These are phyloP conservation scores for Mechanitis messenoides DNA, from an alignment of 2,888 invertebrate genomes.

Conservation along the genomic window DNA sequence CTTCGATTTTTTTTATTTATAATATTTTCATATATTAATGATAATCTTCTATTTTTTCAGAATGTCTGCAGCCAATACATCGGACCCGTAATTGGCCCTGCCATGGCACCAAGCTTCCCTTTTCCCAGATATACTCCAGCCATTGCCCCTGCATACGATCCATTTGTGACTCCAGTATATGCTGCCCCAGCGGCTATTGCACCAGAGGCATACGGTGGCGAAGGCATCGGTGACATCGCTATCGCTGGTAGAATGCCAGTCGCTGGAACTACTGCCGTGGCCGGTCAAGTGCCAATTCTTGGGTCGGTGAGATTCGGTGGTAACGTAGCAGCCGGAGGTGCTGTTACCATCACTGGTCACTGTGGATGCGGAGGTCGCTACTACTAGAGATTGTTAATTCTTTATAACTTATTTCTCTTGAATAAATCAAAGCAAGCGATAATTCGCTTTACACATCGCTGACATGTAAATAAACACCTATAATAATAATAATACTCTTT, in stretches of 20 bases:
- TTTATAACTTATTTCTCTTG: no score
- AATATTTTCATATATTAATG: no score
- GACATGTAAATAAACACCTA: no score
- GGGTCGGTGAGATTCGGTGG: slow-evolving; percentile 42
- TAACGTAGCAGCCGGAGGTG: neutral
- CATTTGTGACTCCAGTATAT: no score
- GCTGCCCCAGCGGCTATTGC: neutral
- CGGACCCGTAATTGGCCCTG: neutral
- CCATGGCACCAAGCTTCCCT: neutral
- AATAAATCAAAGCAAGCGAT: no score
- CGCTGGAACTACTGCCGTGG: slow-evolving; percentile 35
- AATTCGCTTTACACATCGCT: no score
- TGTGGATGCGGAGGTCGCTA: neutral
- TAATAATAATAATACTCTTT: no score
- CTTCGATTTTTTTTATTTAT: no score
- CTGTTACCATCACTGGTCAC: slow-evolving; percentile 3
- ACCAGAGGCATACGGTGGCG: slow-evolving; percentile 35
- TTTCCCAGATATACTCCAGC: no score
- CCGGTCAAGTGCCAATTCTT: slow-evolving; percentile 42
- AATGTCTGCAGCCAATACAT: slow-evolving; percentile 17
- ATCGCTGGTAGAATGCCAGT: slow-evolving; percentile 37
- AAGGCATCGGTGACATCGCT: slow-evolving; percentile 36
- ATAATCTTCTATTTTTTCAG: slow-evolving; percentile 4
- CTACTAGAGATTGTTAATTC: neutral
- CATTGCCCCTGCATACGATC: no score